Evolutionary conservation across 2,113 vertebrate genomes (phyloP).

Genomic region (Oreochromis spilurus): DNA sequence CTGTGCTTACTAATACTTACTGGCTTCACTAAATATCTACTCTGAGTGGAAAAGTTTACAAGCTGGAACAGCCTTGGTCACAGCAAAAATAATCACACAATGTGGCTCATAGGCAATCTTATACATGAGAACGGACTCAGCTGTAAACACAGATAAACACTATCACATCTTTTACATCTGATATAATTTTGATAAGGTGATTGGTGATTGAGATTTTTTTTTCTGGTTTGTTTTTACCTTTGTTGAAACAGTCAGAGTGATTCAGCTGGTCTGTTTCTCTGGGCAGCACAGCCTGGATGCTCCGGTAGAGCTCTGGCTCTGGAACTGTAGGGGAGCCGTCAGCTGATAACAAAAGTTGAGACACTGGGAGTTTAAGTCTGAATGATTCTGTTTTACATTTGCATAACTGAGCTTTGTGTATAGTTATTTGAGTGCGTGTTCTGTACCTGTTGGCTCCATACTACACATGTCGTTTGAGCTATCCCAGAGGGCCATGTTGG

Average conservation of each 20-base stretch:
- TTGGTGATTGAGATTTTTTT: background rate
- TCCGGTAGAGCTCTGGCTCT: conserved; percentile 84
- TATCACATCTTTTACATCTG: background rate
- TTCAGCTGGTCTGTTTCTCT: conserved; percentile 75
- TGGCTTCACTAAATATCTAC: background rate
- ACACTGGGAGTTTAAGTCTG: background rate
- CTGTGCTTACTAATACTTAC: background rate
- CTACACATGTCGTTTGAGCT: conserved; percentile 4
- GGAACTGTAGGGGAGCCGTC: conserved; percentile 55
- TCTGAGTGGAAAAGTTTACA: background rate
- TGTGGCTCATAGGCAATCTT: background rate
- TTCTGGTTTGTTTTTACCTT: conserved; percentile 66
- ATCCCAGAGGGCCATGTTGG: conserved; percentile 46
- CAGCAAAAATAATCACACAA: background rate
- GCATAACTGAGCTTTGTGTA: background rate
- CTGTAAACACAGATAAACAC: background rate
- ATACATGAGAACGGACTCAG: background rate
- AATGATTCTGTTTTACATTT: background rate
- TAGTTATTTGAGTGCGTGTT: background rate
- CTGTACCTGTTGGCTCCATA: conserved; percentile 67
- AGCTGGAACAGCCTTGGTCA: background rate
- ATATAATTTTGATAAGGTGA: background rate
- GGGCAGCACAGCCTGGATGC: conserved; percentile 82
- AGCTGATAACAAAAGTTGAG: background rate
- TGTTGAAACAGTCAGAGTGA: conserved; percentile 65